Evolutionary conservation across 2,888 invertebrate species (phyloP), one percentile per base, ranked within the genome.

Genomic region (Chrysolina americana): DNA sequence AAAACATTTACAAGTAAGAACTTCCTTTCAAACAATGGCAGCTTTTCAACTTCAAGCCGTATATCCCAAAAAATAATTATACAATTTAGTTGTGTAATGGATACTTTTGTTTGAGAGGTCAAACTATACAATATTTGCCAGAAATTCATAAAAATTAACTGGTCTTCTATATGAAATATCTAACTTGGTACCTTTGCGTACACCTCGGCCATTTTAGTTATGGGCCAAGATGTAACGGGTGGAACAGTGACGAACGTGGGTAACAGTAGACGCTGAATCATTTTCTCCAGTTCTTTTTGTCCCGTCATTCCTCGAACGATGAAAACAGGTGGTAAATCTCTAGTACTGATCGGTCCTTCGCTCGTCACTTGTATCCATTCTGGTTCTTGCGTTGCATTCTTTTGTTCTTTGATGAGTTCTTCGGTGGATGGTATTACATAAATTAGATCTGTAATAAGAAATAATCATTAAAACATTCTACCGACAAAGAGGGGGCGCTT

Each of bases 241-340:
- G 87, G 78, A 19, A 86, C 84, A 1, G 87, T 87, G 71, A 86
- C 86, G 79, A 86, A 88, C 0, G 86, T 86, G 0, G 89, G 89
- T 74, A 87, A 85, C 53, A 89, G 79, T 10, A 89, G 73, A 48
- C 85, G 80, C 47, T 79, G 80, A 2, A 86, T 83, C 56, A 87
- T 84, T 28, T 85, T 83, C 68, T 82, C 81, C 5, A 86, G 77
- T 70, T 79, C 79, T 5, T 82, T 79, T n/a, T 80, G 73, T 2
- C 84, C 84, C n/a, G 83, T 84, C 36, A 89, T 77, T 11, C 89
- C 88, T 10, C 89, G 88, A 63, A 89, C 83, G 3, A 89, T 79
- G 74, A 89, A 88, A 0, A 89, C 76, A 0, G 89, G 89, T 5
- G 85, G 85, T 13, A 87, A 71, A 70, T 89, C 88, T 62, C 87